Conservation (phyloP, 2,888 invertebrate species). For the Leptinotarsa juncta region DNA sequence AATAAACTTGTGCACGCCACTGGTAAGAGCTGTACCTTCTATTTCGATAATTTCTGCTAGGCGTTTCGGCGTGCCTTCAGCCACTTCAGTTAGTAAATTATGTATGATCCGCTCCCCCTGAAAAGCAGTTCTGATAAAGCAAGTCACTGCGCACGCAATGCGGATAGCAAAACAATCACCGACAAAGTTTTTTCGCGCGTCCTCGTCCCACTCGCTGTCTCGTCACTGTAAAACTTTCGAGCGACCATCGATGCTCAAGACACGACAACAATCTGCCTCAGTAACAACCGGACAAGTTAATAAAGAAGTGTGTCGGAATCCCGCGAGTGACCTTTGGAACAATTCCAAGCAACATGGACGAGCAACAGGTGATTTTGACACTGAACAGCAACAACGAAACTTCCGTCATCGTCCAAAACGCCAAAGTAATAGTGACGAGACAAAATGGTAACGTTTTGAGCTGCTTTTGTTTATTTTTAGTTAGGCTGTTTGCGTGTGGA, state of each 20-base stretch:
- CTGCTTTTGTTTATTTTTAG: slow-evolving; percentile 33
- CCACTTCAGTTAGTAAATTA: slow-evolving; percentile 8
- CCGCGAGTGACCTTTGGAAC: slow-evolving; percentile 55
- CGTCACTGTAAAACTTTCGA: not conserved
- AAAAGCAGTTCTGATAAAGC: slow-evolving; percentile 16
- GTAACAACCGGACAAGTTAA: slow-evolving; percentile 40
- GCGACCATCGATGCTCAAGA: slow-evolving; percentile 10
- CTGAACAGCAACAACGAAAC: slow-evolving; percentile 55
- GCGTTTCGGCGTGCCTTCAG: not conserved
- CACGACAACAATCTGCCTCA: slow-evolving; percentile 32
- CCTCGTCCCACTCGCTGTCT: slow-evolving; percentile 23
- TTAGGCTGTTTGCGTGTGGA: not conserved
- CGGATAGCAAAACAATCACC: slow-evolving; percentile 27
- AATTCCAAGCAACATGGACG: slow-evolving; percentile 55
- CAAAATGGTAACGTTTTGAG: slow-evolving; percentile 45
- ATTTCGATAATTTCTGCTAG: too few species aligned
- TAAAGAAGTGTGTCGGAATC: slow-evolving; percentile 50
- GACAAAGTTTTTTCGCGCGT: slow-evolving; percentile 23
- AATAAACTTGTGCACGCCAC: too few species aligned
- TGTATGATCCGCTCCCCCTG: not conserved
- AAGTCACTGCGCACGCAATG: slow-evolving; percentile 37
- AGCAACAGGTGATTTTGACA: slow-evolving; percentile 61
- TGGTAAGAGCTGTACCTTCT: too few species aligned
- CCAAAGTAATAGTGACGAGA: slow-evolving; percentile 49
- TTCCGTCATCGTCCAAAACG: slow-evolving; percentile 61